Percentiles rank a stretch among this genome's conserved stretches.
These are phyloP conservation scores for Nymphalis polychloros DNA, from an alignment of 2,888 invertebrate genomes.

Conservation along the genomic window DNA sequence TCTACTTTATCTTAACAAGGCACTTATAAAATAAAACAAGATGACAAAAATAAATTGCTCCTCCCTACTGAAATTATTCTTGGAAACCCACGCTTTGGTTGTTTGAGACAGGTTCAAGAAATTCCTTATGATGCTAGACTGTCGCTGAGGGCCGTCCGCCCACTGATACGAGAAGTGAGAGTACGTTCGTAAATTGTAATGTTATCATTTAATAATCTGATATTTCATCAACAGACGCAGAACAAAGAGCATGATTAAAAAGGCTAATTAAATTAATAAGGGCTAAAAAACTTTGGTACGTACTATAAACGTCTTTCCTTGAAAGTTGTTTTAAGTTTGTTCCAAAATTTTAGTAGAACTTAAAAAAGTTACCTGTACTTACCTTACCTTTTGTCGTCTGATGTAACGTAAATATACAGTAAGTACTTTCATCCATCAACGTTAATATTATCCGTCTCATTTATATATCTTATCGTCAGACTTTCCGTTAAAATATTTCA, in stretches of 20 bases:
- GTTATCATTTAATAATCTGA: neutral
- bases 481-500: neutral
- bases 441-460: too few relatives aligned
- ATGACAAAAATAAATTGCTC: conserved; percentile 40
- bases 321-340: too few relatives aligned
- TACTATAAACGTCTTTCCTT: too few relatives aligned
- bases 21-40: conserved; percentile 36
- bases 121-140: conserved; percentile 41
- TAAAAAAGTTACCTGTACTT: too few relatives aligned
- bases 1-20: conserved; percentile 34
- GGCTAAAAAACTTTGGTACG: too few relatives aligned
- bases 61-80: conserved; percentile 37
- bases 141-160: conserved; percentile 24
- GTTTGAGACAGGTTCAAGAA: conserved; percentile 42
- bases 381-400: too few relatives aligned
- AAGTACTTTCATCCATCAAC: too few relatives aligned
- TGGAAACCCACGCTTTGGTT: conserved; percentile 46
- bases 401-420: too few relatives aligned
- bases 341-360: too few relatives aligned
- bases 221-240: neutral
- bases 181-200: conserved; percentile 1
- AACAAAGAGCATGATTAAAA: neutral
- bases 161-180: conserved; percentile 13
- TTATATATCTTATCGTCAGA: neutral
- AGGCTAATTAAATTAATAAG: neutral